Base-by-base conservation (phyloP, 1,140 invertebrate genomes). In the Trachymyrmex cornetzi region DNA sequence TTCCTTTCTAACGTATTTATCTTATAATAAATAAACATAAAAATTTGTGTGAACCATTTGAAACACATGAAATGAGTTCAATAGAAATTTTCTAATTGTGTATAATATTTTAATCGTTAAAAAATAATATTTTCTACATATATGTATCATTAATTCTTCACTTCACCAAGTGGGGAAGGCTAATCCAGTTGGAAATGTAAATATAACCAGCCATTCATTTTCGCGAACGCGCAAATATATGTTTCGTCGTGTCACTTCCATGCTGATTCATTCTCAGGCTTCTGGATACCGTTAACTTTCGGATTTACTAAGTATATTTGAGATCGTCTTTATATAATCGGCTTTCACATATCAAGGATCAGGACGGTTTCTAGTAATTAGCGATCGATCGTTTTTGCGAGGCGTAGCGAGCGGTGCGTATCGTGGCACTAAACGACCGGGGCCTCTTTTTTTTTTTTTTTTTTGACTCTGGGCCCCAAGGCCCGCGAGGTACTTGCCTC, bases 341-440 rank as follows among this genome's bases (percentile, higher is more conserved):
- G 80, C 80, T 75, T 84, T 84, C 86, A 75, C 64, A 80, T 69
- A 66, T 71, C 77, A 55, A 57, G 61, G 85, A 80, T 86, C 85
- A 22, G 11, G 27, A 79, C 19, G 57, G 57, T 57, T 74, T 87
- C 69, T 80, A 74, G 79, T 90, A 90, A 90, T 90, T 90, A 90
- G 74, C 75, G 53, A 67, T 85, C 77, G 85, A 90, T 87, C 59
- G 53, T 87, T 86, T 90, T 85, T 69, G 61, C 72, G 80, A 22
- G 6, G 61, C 38, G 38, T 74, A 66, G 64, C 80, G 63, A 67
- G 48, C 72, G 85, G 30, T 44, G 74, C 77, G 50, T 85, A 74
- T 90, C 88, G 75, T 75, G 89, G 30, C 63, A 89, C 88, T 88
- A 88, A 90, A 79, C 79, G 61, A 84, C 50, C 69, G 77, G 57